Evolutionary conservation across 1,140 invertebrate genomes (phyloP).

Genomic region (Phenacoccus solenopsis): DNA sequence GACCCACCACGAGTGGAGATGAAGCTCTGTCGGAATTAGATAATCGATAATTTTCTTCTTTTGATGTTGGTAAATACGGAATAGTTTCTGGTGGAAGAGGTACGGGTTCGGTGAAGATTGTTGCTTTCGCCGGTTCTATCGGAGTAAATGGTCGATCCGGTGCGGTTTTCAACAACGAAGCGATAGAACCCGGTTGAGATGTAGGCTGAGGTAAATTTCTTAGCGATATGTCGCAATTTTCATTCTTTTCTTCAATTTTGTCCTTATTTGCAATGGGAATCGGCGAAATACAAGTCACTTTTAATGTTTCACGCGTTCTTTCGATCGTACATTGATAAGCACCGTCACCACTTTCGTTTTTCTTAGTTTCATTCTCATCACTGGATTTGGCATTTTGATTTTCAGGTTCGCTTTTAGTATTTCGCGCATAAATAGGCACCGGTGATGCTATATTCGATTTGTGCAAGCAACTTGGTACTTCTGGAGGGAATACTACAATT

Average conservation of each 20-base stretch:
- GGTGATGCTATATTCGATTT: background rate
- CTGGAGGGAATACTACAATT: conserved; percentile 26
- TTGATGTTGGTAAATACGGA: conserved; percentile 20
- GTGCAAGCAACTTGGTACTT: conserved; percentile 21
- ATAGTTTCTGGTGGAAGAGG: conserved; percentile 24
- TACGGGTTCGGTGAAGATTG: conserved; percentile 19
- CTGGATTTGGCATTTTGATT: too few relatives aligned
- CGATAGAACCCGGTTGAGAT: conserved; percentile 22
- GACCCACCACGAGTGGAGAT: conserved; percentile 47
- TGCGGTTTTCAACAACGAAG: conserved; percentile 25
- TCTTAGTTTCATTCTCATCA: too few relatives aligned
- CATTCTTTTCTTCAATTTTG: too few relatives aligned
- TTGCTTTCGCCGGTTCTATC: conserved; percentile 14
- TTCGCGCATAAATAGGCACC: background rate
- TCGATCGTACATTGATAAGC: too few relatives aligned
- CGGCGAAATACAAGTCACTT: too few relatives aligned
- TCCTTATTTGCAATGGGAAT: too few relatives aligned
- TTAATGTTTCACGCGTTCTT: too few relatives aligned
- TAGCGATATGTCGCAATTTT: background rate
- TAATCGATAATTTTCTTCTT: background rate
- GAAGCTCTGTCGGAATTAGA: background rate
- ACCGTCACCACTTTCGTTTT: too few relatives aligned
- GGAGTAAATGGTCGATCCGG: conserved; percentile 26
- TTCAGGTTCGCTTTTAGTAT: background rate
- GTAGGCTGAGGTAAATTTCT: conserved; percentile 2